Evolutionary conservation across 2,113 vertebrate species (phyloP), one percentile per base, ranked within the genome.

Genomic region (Puntigrus tetrazona): DNA sequence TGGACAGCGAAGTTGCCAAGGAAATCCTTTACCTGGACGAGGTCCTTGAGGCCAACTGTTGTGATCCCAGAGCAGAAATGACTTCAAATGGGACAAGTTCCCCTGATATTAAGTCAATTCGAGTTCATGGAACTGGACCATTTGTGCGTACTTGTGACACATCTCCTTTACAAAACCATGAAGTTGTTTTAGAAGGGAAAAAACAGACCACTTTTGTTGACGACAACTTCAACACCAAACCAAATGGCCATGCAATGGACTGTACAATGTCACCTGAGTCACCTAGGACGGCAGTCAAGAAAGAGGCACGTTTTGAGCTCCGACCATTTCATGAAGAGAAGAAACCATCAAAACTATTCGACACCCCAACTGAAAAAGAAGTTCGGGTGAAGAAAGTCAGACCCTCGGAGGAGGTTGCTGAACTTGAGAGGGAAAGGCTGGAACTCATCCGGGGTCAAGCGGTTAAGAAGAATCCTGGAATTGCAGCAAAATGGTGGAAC

Each of bases 401-500:
- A 63, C 96, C 96, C 1, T 94, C 96, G 0, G 97, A 97, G 73
- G 97, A 99, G 93, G 96, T 98, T 88, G 91, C 93, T 31, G 98
- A 99, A 92, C 93, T 99, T 89, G 98, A 99, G 89, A 96, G 94
- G 52, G 98, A 99, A 84, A 95, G 98, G 57, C 92, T 96, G 77
- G 97, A 99, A 69, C 95, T 99, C 70, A 99, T 99, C 87, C 95
- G 91, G 88, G 98, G 95, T 82, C 98, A 99, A 93, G 98, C 97
- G 0, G 96, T 99, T 75, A 99, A 97, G 93, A 99, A 98, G 83
- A 99, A 99, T 25, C 96, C 97, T 0, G 95, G 89, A 45, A 98
- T 98, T 31, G 96, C 97, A 0, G 90, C 95, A 4, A 98, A 98
- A 81, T 99, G 97, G 98, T 99, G 98, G 98, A 99, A 99, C 57